phyloP scores from a whole-genome alignment of 2,888 invertebrate species.

The Hirtodrosophila confusa region DNA sequence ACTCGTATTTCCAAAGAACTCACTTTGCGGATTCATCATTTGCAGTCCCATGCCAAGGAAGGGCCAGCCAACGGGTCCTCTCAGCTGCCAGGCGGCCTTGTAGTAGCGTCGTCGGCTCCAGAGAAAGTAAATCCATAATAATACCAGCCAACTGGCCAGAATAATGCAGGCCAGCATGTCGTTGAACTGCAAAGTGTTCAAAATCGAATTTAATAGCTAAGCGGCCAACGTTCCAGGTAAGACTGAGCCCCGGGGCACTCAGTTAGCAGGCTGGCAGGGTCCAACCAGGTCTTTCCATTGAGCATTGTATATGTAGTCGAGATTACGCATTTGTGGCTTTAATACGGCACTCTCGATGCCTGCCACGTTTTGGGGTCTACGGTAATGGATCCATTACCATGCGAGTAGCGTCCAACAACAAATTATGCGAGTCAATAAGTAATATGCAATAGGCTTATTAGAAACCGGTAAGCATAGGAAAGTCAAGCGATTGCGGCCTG shows the following conservation, averaged over 20 bases:
- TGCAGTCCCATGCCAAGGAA: slow-evolving; percentile 80
- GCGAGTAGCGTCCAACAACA: slow-evolving; percentile 43
- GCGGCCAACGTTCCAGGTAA: slow-evolving; percentile 32
- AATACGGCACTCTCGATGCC: slow-evolving; percentile 53
- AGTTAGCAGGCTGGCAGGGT: background rate
- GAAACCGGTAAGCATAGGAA: slow-evolving; percentile 18
- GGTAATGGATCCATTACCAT: slow-evolving; percentile 52
- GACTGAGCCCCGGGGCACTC: slow-evolving; percentile 43
- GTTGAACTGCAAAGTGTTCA: slow-evolving; percentile 44
- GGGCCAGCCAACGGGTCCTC: slow-evolving; percentile 81
- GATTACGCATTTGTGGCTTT: slow-evolving; percentile 55
- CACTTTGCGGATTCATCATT: slow-evolving; percentile 82
- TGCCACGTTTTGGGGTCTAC: slow-evolving; percentile 44
- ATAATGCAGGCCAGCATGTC: slow-evolving; percentile 68
- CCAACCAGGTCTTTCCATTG: slow-evolving; percentile 44
- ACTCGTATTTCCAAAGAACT: slow-evolving; percentile 26
- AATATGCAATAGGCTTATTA: slow-evolving; percentile 43
- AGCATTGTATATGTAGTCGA: slow-evolving; percentile 56
- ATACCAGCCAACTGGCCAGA: slow-evolving; percentile 51
- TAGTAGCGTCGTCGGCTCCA: slow-evolving; percentile 81
- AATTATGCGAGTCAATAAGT: slow-evolving; percentile 42
- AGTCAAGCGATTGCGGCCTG: background rate
- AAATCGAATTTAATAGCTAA: slow-evolving; percentile 29
- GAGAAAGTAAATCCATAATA: slow-evolving; percentile 73
- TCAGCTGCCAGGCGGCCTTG: slow-evolving; percentile 73